A percentile compares a stretch with the other conserved stretches of the same genome.
phyloP scores from a whole-genome alignment of 2,797 vertebrate genomes.

The Enteromius fasciolatus region DNA sequence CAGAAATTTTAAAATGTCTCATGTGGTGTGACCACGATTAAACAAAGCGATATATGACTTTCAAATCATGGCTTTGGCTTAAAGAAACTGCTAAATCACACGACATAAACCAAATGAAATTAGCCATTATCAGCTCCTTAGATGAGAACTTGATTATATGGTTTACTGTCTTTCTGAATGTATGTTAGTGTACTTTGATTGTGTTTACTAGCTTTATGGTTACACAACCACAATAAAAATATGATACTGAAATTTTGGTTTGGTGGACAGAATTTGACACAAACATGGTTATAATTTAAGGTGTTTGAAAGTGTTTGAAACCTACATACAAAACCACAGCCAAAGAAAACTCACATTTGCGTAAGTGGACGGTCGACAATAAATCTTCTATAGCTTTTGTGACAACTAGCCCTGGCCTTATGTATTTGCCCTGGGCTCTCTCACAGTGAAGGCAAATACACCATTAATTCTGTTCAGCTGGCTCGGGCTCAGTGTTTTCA shows the following conservation, averaged over 20 bases:
- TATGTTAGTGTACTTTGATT: background rate
- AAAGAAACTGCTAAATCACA: background rate
- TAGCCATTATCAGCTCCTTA: background rate
- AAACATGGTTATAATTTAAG: background rate
- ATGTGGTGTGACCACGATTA: too few relatives aligned
- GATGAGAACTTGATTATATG: background rate
- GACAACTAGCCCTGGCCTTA: conserved; percentile 3
- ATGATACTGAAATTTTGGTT: background rate
- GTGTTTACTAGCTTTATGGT: background rate
- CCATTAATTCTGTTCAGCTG: conserved; percentile 67
- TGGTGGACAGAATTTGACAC: background rate
- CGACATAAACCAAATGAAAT: background rate
- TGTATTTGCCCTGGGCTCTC: conserved; percentile 40
- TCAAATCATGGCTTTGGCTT: too few relatives aligned
- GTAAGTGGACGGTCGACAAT: background rate
- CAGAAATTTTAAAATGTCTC: too few relatives aligned
- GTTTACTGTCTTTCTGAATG: background rate
- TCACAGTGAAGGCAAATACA: conserved; percentile 35
- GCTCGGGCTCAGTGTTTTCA: conserved; percentile 71
- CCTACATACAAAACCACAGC: background rate
- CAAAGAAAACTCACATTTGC: background rate
- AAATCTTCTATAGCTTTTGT: background rate
- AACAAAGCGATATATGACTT: too few relatives aligned
- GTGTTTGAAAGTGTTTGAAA: background rate
- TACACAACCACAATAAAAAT: background rate